Evolutionary conservation across 2,113 vertebrate species (phyloP), one percentile per base, ranked within the genome.

Genomic region (Alethe diademata): DNA sequence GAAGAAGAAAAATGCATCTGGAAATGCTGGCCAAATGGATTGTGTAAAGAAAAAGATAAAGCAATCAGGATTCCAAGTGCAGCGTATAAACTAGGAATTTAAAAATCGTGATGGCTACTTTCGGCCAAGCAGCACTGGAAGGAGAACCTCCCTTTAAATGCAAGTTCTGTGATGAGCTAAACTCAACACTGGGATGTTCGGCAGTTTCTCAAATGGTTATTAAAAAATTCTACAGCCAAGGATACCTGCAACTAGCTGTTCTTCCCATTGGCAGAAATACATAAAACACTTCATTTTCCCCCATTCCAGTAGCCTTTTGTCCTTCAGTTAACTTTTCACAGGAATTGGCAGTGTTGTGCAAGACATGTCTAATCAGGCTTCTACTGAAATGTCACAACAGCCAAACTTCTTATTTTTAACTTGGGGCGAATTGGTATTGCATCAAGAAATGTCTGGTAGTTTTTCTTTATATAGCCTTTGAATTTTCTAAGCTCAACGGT

Each of bases 401-500:
- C 93, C 84, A 96, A 94, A 53, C 62, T 88, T 79, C 86, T 93
- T 97, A 97, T 96, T 97, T 97, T 97, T 97, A 97, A 94, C 95
- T 94, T 28, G 10, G 16, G 35, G 19, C 8, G 23, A 93, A 91
- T 95, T 35, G 54, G 83, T 93, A 58, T 97, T 97, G 96, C 96
- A 95, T 94, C 97, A 97, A 94, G 96, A 96, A 94, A 91, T 76
- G 97, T 97, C 97, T 97, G 95, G 96, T 92, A 84, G 90, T 84
- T 95, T 94, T 96, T 93, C 97, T 97, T 97, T 97, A 97, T 97
- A 97, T 97, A 97, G 96, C 84, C 69, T 81, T 65, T 62, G 92
- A 70, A 50, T 95, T 92, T 87, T 95, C 71, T 88, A 93, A 95
- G 61, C 64, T 86, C 64, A 25, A 11, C 1, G 7, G 65, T 12